Evolutionary conservation across 2,888 invertebrate genomes (phyloP), one percentile per base, ranked within the genome.

Genomic region (Diaphora mendica): DNA sequence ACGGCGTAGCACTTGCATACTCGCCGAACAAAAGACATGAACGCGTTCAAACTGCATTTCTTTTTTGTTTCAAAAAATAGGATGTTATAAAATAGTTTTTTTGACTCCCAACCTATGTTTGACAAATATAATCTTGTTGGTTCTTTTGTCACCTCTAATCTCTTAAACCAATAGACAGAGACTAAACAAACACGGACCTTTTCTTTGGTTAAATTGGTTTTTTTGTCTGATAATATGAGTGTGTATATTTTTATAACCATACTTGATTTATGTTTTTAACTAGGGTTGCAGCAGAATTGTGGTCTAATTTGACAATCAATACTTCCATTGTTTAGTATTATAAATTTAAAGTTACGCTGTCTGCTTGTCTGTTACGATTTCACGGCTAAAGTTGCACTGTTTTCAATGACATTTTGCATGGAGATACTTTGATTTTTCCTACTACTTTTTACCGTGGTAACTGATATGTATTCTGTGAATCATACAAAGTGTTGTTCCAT

Each of bases 141-240:
- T 66, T 51, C 17, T 15, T 72, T 66, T 71, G 42, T 68, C 17
- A 62, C 23, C 39, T 51, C 35, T 78, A 64, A 77, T 78, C 74
- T 72, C 65, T 44, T 67, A 72, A 77, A 72, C 75, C 55, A 76
- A 79, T 68, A 79, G 1, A 68, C 68, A 62, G 48, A 35, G 39
- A 64, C 51, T 73, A 62, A 64, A 64, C 64, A 76, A 72, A 78
- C 55, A 44, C 68, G 44, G 67, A 9, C 20, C 17, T 35, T n/a
- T 44, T 59, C 39, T 70, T 62, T 62, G 55, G n/a, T n/a, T n/a
- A n/a, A 44, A 33, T 55, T n/a, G 11, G 17, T 11, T 65, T 71
- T n/a, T 51, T 26, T n/a, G 11, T 59, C 11, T 17, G 23, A 30
- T 20, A 11, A 35, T 44, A 1, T 70, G 23, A 20, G 64, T 33